Evolutionary conservation across 2,888 invertebrate species (phyloP), one percentile per base, ranked within the genome.

Genomic region (Ethmia dodecea): DNA sequence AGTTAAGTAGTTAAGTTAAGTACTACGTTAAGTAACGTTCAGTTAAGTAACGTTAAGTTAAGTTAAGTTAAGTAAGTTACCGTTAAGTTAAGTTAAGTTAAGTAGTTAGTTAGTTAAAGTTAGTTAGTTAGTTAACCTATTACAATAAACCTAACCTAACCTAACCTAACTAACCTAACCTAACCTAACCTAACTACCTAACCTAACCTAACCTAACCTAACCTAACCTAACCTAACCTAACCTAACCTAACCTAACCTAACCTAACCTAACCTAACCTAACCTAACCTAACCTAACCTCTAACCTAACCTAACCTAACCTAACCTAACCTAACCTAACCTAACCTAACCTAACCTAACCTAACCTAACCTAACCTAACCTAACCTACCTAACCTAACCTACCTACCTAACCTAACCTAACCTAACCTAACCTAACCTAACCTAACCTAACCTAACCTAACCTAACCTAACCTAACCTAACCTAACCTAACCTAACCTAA

Each of bases 181-280:
- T 31, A 38, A 35, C 34, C 38, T 34, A 35, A 34, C 34, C 34
- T 33, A 33, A 33, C 42, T 37, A 39, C 42, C 42, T 37, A 43
- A 39, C 42, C 39, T 42, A 42, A 42, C 42, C 40, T 37, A 39
- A 38, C 42, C 42, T 42, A 42, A 42, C 42, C 42, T 42, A 42
- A 42, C 42, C 42, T 42, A 42, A 42, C 42, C 42, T 42, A 42
- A 42, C 42, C 42, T 42, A 42, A 42, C 42, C 42, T 42, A 42
- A 42, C 42, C 42, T 42, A 42, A 42, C 42, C 42, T 42, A 42
- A 42, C 42, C 42, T 42, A 42, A 42, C 42, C 42, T 42, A 42
- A 42, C 42, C 42, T 42, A 42, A 42, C 42, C 42, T 42, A 42
- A 42, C 42, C 41, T 42, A 42, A 42, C 41, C 41, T 42, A 42